phyloP scores from a whole-genome alignment of 2,113 vertebrate species.

The Probosciger aterrimus region DNA sequence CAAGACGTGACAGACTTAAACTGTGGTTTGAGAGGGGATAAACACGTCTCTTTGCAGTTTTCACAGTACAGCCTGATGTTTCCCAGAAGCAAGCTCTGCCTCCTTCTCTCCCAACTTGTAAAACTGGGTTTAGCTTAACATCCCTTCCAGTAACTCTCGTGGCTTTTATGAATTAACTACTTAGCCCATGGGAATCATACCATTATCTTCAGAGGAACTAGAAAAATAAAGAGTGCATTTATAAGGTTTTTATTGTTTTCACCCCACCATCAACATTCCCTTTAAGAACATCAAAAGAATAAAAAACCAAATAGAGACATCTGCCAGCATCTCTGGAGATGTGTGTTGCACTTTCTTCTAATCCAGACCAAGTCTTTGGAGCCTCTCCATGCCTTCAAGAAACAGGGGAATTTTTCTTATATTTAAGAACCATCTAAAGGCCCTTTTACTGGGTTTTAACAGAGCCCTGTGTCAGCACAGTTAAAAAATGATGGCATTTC shows the following conservation, averaged over 20 bases:
- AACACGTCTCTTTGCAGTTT: not conserved
- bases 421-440: not conserved
- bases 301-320: not conserved
- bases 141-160: not conserved
- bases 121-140: not conserved
- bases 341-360: not conserved
- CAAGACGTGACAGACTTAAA: not conserved
- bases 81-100: rapidly evolving
- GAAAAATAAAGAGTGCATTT: conserved; percentile 23
- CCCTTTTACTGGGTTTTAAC: not conserved
- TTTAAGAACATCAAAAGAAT: conserved; percentile 26
- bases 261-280: not conserved
- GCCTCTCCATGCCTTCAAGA: not conserved
- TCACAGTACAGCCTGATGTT: not conserved
- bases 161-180: not conserved
- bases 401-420: not conserved
- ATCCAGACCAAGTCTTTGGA: not conserved
- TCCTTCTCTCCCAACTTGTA: not conserved
- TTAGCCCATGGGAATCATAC: not conserved
- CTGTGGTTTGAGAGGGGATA: not conserved
- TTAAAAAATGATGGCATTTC: not conserved
- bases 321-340: not conserved
- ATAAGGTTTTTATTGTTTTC: not conserved
- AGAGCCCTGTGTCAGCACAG: not conserved
- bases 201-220: conserved; percentile 8